phyloP scores from a whole-genome alignment of 2,113 vertebrate species.

The Willisornis vidua region DNA sequence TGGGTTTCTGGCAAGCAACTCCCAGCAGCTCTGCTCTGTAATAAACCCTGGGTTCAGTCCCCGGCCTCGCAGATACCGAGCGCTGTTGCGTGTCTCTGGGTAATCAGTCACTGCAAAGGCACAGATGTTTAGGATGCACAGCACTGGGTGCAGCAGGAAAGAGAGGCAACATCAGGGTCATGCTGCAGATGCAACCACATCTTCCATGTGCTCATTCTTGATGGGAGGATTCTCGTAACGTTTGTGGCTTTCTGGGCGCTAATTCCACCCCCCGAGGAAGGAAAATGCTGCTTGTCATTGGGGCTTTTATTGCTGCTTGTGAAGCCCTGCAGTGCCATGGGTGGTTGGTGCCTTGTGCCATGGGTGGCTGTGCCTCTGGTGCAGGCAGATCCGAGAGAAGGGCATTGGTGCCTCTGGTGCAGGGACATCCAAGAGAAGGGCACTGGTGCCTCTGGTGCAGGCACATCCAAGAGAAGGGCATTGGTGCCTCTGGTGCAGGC shows the following conservation, averaged over 20 bases:
- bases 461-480: too few relatives aligned
- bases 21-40: slow-evolving; percentile 49
- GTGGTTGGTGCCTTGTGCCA: neutral
- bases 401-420: too few relatives aligned
- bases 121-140: slow-evolving; percentile 53
- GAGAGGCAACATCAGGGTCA: slow-evolving; percentile 52
- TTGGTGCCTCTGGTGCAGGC: too few relatives aligned
- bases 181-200: slow-evolving; percentile 35
- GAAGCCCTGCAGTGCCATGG: neutral
- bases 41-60: slow-evolving; percentile 63
- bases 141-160: slow-evolving; percentile 30
- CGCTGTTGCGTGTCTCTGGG: slow-evolving; percentile 49
- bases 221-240: neutral
- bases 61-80: slow-evolving; percentile 43
- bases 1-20: slow-evolving; percentile 65
- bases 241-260: neutral
- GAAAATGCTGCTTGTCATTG: neutral
- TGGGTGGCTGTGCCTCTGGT: too few relatives aligned
- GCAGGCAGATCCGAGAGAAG: too few relatives aligned
- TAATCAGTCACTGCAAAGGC: slow-evolving; percentile 59
- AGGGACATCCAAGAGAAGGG: too few relatives aligned
- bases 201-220: neutral
- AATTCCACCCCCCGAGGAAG: neutral
- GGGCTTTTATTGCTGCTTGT: neutral
- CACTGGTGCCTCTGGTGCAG: too few relatives aligned